These are phyloP conservation scores for Amphiprion clarkii DNA, from an alignment of 2,797 vertebrate genomes.

Conservation along the genomic window DNA sequence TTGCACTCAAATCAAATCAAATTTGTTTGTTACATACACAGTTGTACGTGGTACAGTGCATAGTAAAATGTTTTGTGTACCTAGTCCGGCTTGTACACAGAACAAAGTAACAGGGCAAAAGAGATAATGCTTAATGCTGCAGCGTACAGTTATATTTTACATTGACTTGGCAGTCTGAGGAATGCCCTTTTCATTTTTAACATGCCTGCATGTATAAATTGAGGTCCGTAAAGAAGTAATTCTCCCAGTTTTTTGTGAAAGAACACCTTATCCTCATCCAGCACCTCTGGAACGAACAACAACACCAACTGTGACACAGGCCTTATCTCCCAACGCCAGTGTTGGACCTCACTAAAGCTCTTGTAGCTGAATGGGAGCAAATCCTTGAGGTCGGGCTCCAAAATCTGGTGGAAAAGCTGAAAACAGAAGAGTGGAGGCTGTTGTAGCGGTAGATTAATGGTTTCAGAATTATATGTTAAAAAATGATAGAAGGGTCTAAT, in stretches of 20 bases:
- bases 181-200: neutral
- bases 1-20: too few relatives aligned
- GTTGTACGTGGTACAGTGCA: too few relatives aligned
- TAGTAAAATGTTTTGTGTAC: too few relatives aligned
- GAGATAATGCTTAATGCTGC: too few relatives aligned
- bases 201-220: neutral
- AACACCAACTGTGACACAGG: neutral
- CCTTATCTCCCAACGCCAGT: conserved; percentile 10
- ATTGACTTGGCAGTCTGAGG: neutral
- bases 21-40: too few relatives aligned
- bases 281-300: conserved; percentile 5
- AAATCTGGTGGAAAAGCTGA: neutral
- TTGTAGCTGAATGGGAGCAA: conserved; percentile 13
- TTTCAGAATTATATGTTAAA: neutral
- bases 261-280: conserved; percentile 1
- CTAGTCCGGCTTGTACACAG: too few relatives aligned
- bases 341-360: conserved; percentile 13
- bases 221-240: neutral
- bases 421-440: neutral
- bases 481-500: neutral
- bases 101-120: too few relatives aligned
- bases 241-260: neutral
- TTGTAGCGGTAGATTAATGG: neutral
- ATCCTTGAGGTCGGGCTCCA: neutral
- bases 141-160: neutral